Evolutionary conservation across 1,140 invertebrate genomes (phyloP).

Genomic region (Ceratina japonica): DNA sequence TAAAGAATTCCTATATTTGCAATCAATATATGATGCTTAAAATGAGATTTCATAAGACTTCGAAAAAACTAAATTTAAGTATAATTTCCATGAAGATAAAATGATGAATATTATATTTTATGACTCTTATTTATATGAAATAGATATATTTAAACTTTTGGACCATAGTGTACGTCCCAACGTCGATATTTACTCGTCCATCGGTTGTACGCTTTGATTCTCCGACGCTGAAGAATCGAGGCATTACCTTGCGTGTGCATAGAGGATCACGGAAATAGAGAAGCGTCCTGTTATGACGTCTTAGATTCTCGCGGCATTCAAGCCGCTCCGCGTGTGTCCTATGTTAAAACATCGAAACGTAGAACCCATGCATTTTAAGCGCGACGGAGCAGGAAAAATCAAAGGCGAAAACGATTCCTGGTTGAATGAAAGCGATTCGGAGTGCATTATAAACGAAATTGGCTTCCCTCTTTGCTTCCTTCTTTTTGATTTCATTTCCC

Average conservation of each 20-base stretch:
- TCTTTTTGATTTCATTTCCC: neutral
- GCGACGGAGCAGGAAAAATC: neutral
- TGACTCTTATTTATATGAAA: too few relatives aligned
- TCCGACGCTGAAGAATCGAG: conserved; percentile 21
- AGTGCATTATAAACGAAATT: conserved; percentile 3
- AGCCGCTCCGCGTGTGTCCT: neutral
- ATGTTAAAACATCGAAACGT: neutral
- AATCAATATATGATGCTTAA: too few relatives aligned
- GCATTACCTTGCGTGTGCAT: neutral
- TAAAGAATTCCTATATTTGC: too few relatives aligned
- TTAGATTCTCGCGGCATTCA: neutral
- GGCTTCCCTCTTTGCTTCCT: neutral
- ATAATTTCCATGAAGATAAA: too few relatives aligned
- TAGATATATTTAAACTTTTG: too few relatives aligned
- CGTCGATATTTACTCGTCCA: conserved; percentile 42
- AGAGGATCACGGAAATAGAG: neutral
- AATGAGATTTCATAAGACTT: too few relatives aligned
- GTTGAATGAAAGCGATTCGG: neutral
- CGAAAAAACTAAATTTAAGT: too few relatives aligned
- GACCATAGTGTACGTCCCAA: neutral
- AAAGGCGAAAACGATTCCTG: neutral
- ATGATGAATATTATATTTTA: too few relatives aligned
- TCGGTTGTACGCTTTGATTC: conserved; percentile 11
- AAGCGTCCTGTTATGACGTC: neutral
- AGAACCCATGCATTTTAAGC: neutral